These are phyloP conservation scores for Drosophila ustulata DNA, from an alignment of 2,888 invertebrate genomes.

Conservation along the genomic window DNA sequence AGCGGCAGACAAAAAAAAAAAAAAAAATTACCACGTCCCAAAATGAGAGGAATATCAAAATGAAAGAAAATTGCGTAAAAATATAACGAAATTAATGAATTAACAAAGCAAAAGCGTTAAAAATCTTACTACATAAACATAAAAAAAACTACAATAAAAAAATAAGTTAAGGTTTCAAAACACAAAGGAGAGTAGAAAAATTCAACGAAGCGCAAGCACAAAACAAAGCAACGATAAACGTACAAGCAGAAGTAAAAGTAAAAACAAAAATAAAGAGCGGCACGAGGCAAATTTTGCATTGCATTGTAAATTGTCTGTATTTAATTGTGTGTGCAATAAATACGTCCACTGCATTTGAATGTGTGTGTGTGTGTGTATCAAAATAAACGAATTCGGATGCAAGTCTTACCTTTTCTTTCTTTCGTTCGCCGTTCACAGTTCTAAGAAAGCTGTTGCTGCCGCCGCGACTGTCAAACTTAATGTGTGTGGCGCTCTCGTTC, in stretches of 20 bases:
- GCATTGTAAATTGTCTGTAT: background rate
- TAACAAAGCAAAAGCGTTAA: slow-evolving; percentile 15
- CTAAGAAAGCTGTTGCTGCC: slow-evolving; percentile 38
- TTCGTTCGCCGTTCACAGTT: slow-evolving; percentile 16
- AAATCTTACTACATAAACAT: background rate
- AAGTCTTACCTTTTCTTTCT: slow-evolving; percentile 61
- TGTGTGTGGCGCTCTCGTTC: slow-evolving; percentile 21
- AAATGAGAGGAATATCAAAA: slow-evolving; percentile 33
- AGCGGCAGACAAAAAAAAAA: slow-evolving; percentile 12
- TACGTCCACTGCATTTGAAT: slow-evolving; percentile 23
- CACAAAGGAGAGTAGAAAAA: slow-evolving; percentile 4
- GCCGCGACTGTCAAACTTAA: slow-evolving; percentile 21
- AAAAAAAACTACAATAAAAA: background rate
- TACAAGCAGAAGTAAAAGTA: slow-evolving; percentile 31
- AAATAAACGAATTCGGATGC: slow-evolving; percentile 47
- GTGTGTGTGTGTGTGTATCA: slow-evolving; percentile 19
- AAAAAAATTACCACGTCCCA: slow-evolving; percentile 15
- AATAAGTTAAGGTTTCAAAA: background rate
- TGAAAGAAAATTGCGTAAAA: slow-evolving; percentile 45
- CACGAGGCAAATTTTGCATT: slow-evolving; percentile 24
- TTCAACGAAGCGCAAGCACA: slow-evolving; percentile 38
- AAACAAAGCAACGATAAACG: slow-evolving; percentile 43
- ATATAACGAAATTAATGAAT: slow-evolving; percentile 19
- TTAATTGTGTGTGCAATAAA: slow-evolving; percentile 8
- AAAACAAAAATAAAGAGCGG: slow-evolving; percentile 62